These are phyloP conservation scores for Pristionchus maxplancki DNA, from an alignment of 2,888 invertebrate species.

Conservation along the genomic window DNA sequence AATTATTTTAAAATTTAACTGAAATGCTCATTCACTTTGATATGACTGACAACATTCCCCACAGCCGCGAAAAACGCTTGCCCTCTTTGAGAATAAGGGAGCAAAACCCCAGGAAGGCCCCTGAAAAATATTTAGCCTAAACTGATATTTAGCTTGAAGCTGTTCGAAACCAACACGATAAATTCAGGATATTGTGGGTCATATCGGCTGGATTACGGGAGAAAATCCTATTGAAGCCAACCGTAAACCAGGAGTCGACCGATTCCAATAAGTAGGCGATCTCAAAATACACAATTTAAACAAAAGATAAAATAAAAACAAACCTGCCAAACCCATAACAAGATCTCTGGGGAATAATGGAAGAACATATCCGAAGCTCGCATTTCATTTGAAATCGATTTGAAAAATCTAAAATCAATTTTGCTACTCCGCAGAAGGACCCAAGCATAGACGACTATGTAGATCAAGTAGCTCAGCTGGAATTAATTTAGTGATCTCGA, in stretches of 20 bases:
- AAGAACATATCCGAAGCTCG: conserved; percentile 55
- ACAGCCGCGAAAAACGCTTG: background rate
- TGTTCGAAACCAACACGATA: no score
- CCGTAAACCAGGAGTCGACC: background rate
- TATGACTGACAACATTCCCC: background rate
- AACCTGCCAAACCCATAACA: conserved; percentile 59
- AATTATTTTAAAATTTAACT: background rate
- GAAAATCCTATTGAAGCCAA: background rate
- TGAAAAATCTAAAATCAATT: background rate
- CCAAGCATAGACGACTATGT: background rate
- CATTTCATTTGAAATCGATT: conserved; percentile 44
- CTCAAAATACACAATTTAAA: background rate
- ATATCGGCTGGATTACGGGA: conserved; percentile 55
- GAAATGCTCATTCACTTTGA: no score
- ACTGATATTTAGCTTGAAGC: background rate
- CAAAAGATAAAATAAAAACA: conserved; percentile 55
- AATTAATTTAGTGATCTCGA: background rate
- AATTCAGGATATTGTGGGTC: conserved; percentile 56
- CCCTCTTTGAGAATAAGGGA: background rate
- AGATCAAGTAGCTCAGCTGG: background rate
- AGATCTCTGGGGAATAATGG: conserved; percentile 46
- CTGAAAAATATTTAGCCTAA: background rate
- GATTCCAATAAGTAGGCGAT: background rate
- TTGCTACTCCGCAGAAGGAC: background rate
- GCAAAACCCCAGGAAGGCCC: background rate